Evolutionary conservation across 2,797 vertebrate genomes (phyloP), one percentile per base, ranked within the genome.

Genomic region (Pseudotriccus pelzelni): DNA sequence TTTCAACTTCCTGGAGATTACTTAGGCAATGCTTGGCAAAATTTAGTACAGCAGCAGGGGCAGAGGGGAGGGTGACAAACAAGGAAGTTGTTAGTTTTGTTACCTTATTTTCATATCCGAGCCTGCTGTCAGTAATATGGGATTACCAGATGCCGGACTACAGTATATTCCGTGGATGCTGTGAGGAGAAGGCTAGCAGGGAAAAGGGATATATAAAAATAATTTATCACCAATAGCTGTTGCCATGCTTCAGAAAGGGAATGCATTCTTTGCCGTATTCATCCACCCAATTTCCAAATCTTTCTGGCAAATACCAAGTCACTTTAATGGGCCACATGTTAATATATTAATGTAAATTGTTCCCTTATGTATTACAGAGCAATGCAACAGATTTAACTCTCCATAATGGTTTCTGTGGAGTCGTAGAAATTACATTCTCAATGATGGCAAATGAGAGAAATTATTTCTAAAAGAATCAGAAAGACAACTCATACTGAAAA

Each of bases 41-140:
- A 77, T 56, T 41, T 20, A 70, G 47, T n/a, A 36, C 10, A 49
- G 10, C 9, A 9, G 24, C 16, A 50, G 41, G 39, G 25, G 14
- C 23, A 10, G 28, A 83, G 17, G 7, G 18, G 28, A 89, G 22
- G 8, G 30, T 41, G 41, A 59, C 41, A 83, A 85, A 68, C 37
- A 81, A 49, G 69, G 32, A 22, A 4, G 6, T 5, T 79, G 39
- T 44, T 52, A 7, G 11, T 25, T 75, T 78, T 63, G 28, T 83
- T 97, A 99, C 99, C 99, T 99, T 97, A 99, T 99, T 97, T 99
- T 99, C 99, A 99, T 99, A 97, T 99, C 99, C 0, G 99, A 99
- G 39, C 99, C 99, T 58, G 99, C 99, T 28, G 99, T 99, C 82
- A 99, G 97, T 91, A 99, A 98, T 96, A 99, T 98, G n/a, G 99